Percentiles rank a stretch among this genome's conserved stretches.
Evolutionary conservation across 2,113 vertebrate species (phyloP).

Genomic region (Poeciliopsis prolifica): DNA sequence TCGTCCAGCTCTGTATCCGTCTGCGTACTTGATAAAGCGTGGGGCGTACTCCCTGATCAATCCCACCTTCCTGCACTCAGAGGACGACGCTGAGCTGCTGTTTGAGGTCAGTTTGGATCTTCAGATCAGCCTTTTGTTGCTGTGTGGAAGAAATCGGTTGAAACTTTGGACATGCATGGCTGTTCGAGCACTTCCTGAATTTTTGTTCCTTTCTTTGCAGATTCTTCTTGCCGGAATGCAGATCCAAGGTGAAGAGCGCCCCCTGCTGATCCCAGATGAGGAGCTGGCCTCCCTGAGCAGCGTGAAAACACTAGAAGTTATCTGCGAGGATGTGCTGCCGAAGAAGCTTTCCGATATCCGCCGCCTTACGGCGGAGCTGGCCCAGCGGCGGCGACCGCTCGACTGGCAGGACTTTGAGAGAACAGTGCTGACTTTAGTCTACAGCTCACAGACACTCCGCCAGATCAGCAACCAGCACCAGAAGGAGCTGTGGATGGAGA

Average conservation of each 20-base stretch:
- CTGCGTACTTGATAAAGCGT: conserved; percentile 84
- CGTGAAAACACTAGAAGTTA: conserved; percentile 79
- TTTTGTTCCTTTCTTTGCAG: conserved; percentile 64
- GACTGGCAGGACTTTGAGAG: conserved; percentile 90
- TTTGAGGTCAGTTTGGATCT: conserved; percentile 84
- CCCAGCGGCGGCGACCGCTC: conserved; percentile 68
- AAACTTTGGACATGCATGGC: conserved; percentile 17
- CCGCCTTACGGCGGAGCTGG: conserved; percentile 80
- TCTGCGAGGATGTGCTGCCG: conserved; percentile 90
- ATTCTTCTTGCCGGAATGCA: conserved; percentile 87
- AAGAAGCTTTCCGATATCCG: conserved; percentile 87
- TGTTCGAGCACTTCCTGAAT: background rate
- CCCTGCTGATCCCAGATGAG: conserved; percentile 84
- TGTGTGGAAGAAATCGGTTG: background rate
- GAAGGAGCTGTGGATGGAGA: conserved; percentile 84
- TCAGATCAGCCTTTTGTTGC: too few relatives aligned
- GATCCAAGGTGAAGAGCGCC: conserved; percentile 73
- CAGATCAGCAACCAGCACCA: conserved; percentile 76
- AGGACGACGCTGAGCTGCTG: conserved; percentile 88
- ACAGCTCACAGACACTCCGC: conserved; percentile 81
- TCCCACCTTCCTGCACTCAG: conserved; percentile 85
- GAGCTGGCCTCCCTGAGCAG: conserved; percentile 88
- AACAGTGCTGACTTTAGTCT: conserved; percentile 90
- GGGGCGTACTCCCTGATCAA: conserved; percentile 78
- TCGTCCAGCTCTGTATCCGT: conserved; percentile 85